These are phyloP conservation scores for Nemapogon koenigi DNA, from an alignment of 2,888 invertebrate genomes.

Conservation along the genomic window DNA sequence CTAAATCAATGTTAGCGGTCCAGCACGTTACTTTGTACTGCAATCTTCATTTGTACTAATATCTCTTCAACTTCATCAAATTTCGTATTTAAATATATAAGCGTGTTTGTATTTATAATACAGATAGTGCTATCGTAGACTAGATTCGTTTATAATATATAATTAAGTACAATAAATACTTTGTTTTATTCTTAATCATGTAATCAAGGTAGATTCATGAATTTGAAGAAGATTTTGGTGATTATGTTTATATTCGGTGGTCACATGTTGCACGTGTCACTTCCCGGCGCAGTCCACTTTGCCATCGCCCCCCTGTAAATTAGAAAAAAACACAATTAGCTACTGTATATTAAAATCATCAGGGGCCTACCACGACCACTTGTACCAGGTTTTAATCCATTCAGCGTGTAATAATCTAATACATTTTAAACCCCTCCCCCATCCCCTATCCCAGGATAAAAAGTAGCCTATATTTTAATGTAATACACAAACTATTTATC, in stretches of 20 bases:
- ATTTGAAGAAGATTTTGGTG: conserved; percentile 34
- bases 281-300: conserved; percentile 20
- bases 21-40: conserved; percentile 27
- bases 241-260: conserved; percentile 39
- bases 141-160: conserved; percentile 57
- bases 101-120: not conserved
- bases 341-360: too few relatives aligned
- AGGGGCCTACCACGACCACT: too few relatives aligned
- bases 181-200: conserved; percentile 37
- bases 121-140: conserved; percentile 49
- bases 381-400: too few relatives aligned
- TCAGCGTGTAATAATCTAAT: too few relatives aligned
- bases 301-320: conserved; percentile 33
- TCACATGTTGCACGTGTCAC: conserved; percentile 39
- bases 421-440: too few relatives aligned
- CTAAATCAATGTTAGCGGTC: conserved; percentile 52
- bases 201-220: conserved; percentile 48
- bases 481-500: too few relatives aligned
- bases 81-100: conserved; percentile 13
- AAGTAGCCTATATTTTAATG: too few relatives aligned
- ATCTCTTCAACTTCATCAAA: not conserved
- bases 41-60: conserved; percentile 24
- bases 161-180: conserved; percentile 50
- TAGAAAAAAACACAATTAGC: conserved; percentile 18
- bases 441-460: too few relatives aligned